These are phyloP conservation scores for Sebastes reedi DNA, from an alignment of 2,797 vertebrate species.

Conservation along the genomic window DNA sequence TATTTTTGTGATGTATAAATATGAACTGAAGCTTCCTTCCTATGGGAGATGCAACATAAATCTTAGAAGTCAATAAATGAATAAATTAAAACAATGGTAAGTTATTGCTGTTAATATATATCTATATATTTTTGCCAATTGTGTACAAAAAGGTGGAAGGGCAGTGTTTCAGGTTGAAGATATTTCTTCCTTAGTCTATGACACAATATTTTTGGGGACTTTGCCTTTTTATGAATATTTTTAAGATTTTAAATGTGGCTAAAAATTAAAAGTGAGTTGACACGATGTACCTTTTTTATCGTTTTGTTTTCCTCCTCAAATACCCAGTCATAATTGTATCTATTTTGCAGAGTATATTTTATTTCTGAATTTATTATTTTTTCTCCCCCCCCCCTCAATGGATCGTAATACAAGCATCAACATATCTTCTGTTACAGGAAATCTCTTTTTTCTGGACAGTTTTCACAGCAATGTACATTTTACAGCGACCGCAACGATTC, in stretches of 20 bases:
- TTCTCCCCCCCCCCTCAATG: slow-evolving; percentile 20
- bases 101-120: slow-evolving; percentile 89
- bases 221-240: slow-evolving; percentile 89
- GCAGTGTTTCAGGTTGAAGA: slow-evolving; percentile 81
- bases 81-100: slow-evolving; percentile 89
- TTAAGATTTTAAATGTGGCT: slow-evolving; percentile 87
- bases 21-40: slow-evolving; percentile 86
- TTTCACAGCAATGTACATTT: slow-evolving; percentile 65
- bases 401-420: slow-evolving; percentile 63
- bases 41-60: slow-evolving; percentile 88
- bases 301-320: slow-evolving; percentile 72
- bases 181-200: slow-evolving; percentile 83
- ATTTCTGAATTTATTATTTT: slow-evolving; percentile 59
- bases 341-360: slow-evolving; percentile 80
- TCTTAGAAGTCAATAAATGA: slow-evolving; percentile 86
- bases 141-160: slow-evolving; percentile 84
- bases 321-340: slow-evolving; percentile 79
- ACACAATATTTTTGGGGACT: slow-evolving; percentile 87
- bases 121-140: slow-evolving; percentile 88
- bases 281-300: slow-evolving; percentile 93
- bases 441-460: slow-evolving; percentile 49
- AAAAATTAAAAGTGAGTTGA: slow-evolving; percentile 84
- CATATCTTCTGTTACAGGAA: slow-evolving; percentile 72
- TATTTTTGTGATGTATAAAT: slow-evolving; percentile 92
- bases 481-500: slow-evolving; percentile 61